Evolutionary conservation across 2,113 vertebrate species (phyloP).

Genomic region (Lucifuga dentata): DNA sequence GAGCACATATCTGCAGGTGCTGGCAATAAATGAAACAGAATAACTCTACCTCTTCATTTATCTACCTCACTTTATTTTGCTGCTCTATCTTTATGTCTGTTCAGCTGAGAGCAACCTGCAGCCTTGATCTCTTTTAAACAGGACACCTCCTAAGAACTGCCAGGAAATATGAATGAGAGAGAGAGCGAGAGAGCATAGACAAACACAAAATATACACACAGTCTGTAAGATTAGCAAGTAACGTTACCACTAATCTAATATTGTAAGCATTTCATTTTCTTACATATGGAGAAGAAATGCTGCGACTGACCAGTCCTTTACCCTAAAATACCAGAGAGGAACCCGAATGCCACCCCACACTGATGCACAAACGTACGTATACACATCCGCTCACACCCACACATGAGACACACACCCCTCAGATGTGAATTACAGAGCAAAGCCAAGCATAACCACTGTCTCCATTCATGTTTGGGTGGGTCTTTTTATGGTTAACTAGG

Average conservation of each 20-base stretch:
- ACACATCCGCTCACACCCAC: background rate
- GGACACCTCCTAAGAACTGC: slow-evolving; percentile 29
- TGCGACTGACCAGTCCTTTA: no score
- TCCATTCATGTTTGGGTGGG: slow-evolving; percentile 80
- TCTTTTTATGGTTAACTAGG: slow-evolving; percentile 75
- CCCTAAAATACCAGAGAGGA: no score
- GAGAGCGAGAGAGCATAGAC: background rate
- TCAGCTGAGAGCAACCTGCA: slow-evolving; percentile 53
- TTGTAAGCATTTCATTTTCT: no score
- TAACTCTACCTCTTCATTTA: background rate
- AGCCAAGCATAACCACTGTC: slow-evolving; percentile 67
- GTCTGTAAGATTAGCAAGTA: no score
- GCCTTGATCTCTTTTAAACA: slow-evolving; percentile 39
- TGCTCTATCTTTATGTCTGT: slow-evolving; percentile 13
- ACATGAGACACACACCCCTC: slow-evolving; percentile 9
- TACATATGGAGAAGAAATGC: no score
- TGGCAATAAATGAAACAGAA: background rate
- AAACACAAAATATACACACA: no score
- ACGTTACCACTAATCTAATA: no score
- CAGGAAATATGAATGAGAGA: slow-evolving; percentile 35
- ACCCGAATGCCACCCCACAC: no score
- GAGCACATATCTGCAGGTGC: slow-evolving; percentile 1
- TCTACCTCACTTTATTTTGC: background rate
- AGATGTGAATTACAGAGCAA: slow-evolving; percentile 75
- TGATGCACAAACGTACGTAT: background rate